Evolutionary conservation across 2,797 vertebrate species (phyloP).

Genomic region (Chaetodon trifasciatus): DNA sequence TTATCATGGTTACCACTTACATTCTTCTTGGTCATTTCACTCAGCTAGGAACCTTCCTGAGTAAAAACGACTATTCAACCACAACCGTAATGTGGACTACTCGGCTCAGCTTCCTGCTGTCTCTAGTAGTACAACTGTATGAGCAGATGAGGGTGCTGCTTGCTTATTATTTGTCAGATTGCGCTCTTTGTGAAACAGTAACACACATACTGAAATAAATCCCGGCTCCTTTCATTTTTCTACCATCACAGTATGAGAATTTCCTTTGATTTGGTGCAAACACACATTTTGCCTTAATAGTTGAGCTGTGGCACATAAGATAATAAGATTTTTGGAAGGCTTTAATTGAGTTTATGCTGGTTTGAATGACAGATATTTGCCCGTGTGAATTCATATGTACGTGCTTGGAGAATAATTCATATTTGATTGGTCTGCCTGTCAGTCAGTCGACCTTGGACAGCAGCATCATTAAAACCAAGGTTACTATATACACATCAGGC

Average conservation of each 20-base stretch:
- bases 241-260: background rate
- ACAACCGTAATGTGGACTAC: background rate
- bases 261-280: background rate
- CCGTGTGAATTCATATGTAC: background rate
- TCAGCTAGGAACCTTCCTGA: no score
- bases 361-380: slow-evolving; percentile 4
- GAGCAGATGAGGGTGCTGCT: slow-evolving; percentile 63
- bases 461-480: slow-evolving; percentile 50
- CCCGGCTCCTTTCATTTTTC: background rate
- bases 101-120: background rate
- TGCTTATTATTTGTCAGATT: background rate
- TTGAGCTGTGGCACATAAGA: background rate
- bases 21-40: no score
- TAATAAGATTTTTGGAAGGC: background rate
- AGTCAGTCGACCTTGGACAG: slow-evolving; percentile 34
- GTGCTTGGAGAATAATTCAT: slow-evolving; percentile 35
- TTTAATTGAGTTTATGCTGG: background rate
- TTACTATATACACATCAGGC: background rate
- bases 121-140: slow-evolving; percentile 53
- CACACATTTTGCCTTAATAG: background rate
- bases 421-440: slow-evolving; percentile 51
- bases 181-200: background rate
- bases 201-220: slow-evolving; percentile 1
- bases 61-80: no score
- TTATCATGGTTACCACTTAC: no score